Conservation (phyloP, 2,797 vertebrate species). For the Epinephelus coioides region DNA sequence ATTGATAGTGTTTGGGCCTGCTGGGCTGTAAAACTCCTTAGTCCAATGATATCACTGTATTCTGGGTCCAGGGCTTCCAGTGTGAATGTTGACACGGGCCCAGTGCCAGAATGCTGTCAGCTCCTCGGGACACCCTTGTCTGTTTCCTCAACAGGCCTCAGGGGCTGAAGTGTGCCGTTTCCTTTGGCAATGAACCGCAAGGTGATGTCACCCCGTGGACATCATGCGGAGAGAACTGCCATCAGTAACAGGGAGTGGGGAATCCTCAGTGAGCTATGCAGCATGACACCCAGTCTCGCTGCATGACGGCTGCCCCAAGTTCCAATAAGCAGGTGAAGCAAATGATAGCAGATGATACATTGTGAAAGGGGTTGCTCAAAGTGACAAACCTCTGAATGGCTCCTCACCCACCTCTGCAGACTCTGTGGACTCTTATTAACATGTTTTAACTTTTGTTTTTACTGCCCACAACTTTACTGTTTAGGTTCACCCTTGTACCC, state of each 20-base stretch:
- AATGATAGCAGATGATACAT: not conserved
- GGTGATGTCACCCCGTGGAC: slow-evolving; percentile 68
- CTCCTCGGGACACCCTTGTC: slow-evolving; percentile 65
- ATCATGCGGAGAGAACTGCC: slow-evolving; percentile 13
- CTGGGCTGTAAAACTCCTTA: slow-evolving; percentile 68
- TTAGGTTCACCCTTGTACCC: too few species aligned
- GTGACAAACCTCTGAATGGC: too few species aligned
- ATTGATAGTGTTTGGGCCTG: slow-evolving; percentile 73
- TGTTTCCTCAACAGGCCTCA: slow-evolving; percentile 58
- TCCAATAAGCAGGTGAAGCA: slow-evolving; percentile 13
- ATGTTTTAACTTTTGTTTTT: too few species aligned
- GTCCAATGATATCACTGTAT: slow-evolving; percentile 77
- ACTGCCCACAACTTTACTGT: too few species aligned
- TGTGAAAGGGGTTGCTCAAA: not conserved
- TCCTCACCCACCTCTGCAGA: too few species aligned
- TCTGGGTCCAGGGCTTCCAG: slow-evolving; percentile 46
- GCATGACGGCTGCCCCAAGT: not conserved
- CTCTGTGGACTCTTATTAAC: too few species aligned
- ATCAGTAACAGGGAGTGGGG: slow-evolving; percentile 1
- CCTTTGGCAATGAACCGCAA: slow-evolving; percentile 65
- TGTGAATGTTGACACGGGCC: slow-evolving; percentile 77
- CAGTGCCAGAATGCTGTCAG: slow-evolving; percentile 74
- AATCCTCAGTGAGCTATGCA: slow-evolving; percentile 22
- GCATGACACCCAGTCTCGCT: not conserved
- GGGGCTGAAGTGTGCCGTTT: slow-evolving; percentile 64